Conservation (phyloP, 30 jellyfish, hydroid and myxozoan species). For the Sanderia malayensis region DNA sequence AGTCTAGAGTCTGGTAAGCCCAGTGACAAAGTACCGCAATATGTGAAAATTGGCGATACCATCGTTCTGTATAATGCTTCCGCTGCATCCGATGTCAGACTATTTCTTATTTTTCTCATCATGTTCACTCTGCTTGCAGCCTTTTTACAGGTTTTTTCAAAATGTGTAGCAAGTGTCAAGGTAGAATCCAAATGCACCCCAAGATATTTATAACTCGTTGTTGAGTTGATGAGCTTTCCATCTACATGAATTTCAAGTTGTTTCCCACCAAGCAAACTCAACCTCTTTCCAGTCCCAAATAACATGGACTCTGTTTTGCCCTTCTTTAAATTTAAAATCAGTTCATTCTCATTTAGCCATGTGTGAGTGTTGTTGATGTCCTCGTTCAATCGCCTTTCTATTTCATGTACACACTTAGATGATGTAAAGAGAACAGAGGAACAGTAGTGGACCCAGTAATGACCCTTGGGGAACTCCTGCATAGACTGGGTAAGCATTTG, state of each 20-base stretch:
- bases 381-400: no score
- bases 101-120: slow-evolving; percentile 37
- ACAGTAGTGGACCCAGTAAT: slow-evolving; percentile 44
- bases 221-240: slow-evolving; percentile 26
- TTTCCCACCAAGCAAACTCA: slow-evolving; percentile 42
- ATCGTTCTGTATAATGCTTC: slow-evolving; percentile 59
- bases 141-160: slow-evolving; percentile 41
- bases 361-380: no score
- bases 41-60: slow-evolving; percentile 47
- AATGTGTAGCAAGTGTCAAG: slow-evolving; percentile 53
- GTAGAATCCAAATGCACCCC: slow-evolving; percentile 62
- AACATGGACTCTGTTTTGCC: slow-evolving; percentile 57
- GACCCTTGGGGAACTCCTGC: slow-evolving; percentile 44
- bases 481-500: slow-evolving; percentile 34
- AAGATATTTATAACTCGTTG: slow-evolving; percentile 29
- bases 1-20: slow-evolving; percentile 38
- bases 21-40: slow-evolving; percentile 31
- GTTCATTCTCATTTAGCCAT: background rate
- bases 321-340: slow-evolving; percentile 31
- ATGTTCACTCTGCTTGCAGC: slow-evolving; percentile 69
- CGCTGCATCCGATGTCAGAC: slow-evolving; percentile 54
- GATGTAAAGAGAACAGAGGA: no score
- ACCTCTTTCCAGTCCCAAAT: slow-evolving; percentile 57
- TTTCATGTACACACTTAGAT: no score
- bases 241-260: slow-evolving; percentile 13